These are phyloP conservation scores for Steinernema khuongi DNA, from an alignment of 1,140 invertebrate genomes.

Conservation along the genomic window DNA sequence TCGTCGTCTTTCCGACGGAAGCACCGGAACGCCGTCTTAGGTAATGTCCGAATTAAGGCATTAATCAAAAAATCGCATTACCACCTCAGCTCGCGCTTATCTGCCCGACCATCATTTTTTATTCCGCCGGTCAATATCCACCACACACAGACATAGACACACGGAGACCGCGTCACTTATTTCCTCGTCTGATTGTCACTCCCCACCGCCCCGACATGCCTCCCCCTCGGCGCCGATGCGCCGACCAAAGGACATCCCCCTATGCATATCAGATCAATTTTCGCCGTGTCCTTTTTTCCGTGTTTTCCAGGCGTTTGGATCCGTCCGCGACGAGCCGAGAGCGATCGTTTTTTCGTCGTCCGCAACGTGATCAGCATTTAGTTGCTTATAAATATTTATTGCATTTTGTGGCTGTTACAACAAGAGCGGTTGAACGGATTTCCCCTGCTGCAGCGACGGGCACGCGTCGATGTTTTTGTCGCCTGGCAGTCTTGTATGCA, in stretches of 20 bases:
- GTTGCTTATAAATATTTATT: conserved; percentile 15
- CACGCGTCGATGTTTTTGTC: neutral
- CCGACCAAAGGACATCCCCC: too few species aligned
- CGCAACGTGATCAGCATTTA: neutral
- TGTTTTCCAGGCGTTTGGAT: neutral
- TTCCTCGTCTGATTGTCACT: neutral
- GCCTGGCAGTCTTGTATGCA: neutral
- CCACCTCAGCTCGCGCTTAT: neutral
- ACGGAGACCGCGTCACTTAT: neutral
- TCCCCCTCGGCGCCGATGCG: too few species aligned
- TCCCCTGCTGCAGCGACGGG: neutral
- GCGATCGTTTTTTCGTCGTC: neutral
- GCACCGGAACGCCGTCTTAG: neutral
- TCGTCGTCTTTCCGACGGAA: neutral
- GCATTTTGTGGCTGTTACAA: neutral
- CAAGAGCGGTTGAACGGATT: conserved; percentile 1
- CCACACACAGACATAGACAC: neutral
- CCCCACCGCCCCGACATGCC: neutral
- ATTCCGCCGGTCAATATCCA: neutral
- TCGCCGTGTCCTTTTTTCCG: neutral
- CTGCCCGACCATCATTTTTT: neutral
- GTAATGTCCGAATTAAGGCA: neutral
- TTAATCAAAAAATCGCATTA: neutral
- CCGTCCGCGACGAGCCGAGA: neutral
- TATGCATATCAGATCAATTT: conserved; percentile 1